A percentile compares a stretch with the other conserved stretches of the same genome.
Evolutionary conservation across 2,797 vertebrate genomes (phyloP).

Genomic region (Anguilla megastoma): DNA sequence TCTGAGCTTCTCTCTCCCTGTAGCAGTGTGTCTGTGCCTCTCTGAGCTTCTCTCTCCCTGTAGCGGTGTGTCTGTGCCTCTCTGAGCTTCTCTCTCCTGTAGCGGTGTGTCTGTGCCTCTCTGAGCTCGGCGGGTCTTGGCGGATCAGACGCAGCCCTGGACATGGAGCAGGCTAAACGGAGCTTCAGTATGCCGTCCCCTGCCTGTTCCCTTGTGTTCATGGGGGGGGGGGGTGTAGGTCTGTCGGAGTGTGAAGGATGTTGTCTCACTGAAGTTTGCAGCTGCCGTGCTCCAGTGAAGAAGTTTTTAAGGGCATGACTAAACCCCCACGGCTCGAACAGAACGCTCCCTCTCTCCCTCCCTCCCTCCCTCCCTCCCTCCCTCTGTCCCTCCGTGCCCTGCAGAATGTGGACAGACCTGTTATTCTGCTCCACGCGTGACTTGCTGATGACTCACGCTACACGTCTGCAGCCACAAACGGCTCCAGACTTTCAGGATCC

Average conservation of each 20-base stretch:
- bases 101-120: too few species aligned
- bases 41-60: too few species aligned
- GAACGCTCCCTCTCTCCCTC: slow-evolving; percentile 41
- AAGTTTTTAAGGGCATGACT: slow-evolving; percentile 50
- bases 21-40: too few species aligned
- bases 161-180: background rate
- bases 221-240: background rate
- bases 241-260: slow-evolving; percentile 11
- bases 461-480: slow-evolving; percentile 36
- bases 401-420: slow-evolving; percentile 71
- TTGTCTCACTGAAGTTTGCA: background rate
- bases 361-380: background rate
- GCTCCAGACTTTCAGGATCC: background rate
- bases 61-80: too few species aligned
- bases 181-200: background rate
- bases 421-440: slow-evolving; percentile 59
- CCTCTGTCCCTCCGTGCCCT: slow-evolving; percentile 32
- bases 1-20: too few species aligned
- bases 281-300: slow-evolving; percentile 33
- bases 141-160: background rate
- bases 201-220: background rate
- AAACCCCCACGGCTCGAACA: slow-evolving; percentile 46
- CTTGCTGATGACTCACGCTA: slow-evolving; percentile 53
- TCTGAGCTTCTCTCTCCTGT: too few species aligned
- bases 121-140: slow-evolving; percentile 47